These are phyloP conservation scores for Mycalesis mineus DNA, from an alignment of 2,888 invertebrate genomes.

Conservation along the genomic window DNA sequence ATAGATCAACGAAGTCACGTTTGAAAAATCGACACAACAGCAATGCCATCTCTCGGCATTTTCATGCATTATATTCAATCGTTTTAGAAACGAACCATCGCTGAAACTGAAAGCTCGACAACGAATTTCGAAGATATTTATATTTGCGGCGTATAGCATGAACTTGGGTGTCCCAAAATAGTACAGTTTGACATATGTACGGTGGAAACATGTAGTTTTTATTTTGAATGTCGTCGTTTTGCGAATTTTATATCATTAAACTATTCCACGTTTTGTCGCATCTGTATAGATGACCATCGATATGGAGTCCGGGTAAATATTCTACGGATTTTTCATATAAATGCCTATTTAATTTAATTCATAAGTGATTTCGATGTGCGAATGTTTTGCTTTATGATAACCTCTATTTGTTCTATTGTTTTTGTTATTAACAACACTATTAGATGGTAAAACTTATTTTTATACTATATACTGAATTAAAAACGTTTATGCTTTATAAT, in stretches of 20 bases:
- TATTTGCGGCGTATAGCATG: slow-evolving; percentile 58
- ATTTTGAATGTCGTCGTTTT: slow-evolving; percentile 60
- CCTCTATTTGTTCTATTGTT: slow-evolving; percentile 48
- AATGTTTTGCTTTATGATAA: slow-evolving; percentile 66
- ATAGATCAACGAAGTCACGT: neutral
- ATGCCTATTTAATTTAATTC: slow-evolving; percentile 38
- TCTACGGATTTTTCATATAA: slow-evolving; percentile 35
- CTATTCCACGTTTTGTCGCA: slow-evolving; percentile 41
- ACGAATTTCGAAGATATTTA: slow-evolving; percentile 51
- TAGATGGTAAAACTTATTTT: neutral
- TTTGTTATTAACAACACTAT: slow-evolving; percentile 22
- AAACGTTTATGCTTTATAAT: neutral
- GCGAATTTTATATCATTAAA: slow-evolving; percentile 58
- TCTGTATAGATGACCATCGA: slow-evolving; percentile 48
- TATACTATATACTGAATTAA: neutral
- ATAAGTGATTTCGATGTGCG: slow-evolving; percentile 35
- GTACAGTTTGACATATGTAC: slow-evolving; percentile 74
- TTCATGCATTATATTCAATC: neutral
- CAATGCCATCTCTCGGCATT: slow-evolving; percentile 44
- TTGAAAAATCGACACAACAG: neutral
- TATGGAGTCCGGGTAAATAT: slow-evolving; percentile 73
- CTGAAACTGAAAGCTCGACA: slow-evolving; percentile 37
- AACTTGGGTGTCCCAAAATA: slow-evolving; percentile 74
- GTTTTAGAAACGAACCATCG: slow-evolving; percentile 28
- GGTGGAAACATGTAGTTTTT: slow-evolving; percentile 74